A percentile compares a stretch with the other conserved stretches of the same genome.
phyloP scores from a whole-genome alignment of 1,140 invertebrate genomes.

The Hypsibius dujardini region DNA sequence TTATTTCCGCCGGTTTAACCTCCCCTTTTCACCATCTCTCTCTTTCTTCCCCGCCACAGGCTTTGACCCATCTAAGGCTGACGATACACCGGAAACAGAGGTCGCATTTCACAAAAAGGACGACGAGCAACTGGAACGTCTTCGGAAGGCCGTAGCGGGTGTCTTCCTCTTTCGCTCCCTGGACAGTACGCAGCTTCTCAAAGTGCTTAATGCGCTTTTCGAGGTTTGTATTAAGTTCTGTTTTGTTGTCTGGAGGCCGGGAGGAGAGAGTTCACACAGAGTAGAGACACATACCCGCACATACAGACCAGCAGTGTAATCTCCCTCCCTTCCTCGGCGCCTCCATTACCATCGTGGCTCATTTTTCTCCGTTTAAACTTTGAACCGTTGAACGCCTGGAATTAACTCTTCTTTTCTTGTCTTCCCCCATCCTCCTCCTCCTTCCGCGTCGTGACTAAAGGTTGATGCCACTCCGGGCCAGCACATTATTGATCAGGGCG shows the following conservation, averaged over 20 bases:
- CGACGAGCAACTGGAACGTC: conserved; percentile 67
- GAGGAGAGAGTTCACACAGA: too few relatives aligned
- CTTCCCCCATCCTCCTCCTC: too few relatives aligned
- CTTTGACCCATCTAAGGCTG: conserved; percentile 2
- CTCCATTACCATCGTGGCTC: conserved; percentile 26
- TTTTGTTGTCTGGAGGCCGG: too few relatives aligned
- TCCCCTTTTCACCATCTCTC: too few relatives aligned
- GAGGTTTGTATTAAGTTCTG: too few relatives aligned
- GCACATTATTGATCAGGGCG: conserved; percentile 71
- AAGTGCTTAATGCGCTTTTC: conserved; percentile 14
- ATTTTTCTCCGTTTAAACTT: conserved; percentile 15
- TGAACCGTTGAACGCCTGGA: too few relatives aligned
- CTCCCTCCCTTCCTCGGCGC: conserved; percentile 44
- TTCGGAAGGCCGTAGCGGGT: conserved; percentile 72
- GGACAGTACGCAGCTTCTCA: conserved; percentile 35
- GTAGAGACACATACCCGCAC: too few relatives aligned
- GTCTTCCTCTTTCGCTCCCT: conserved; percentile 81
- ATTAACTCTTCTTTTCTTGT: too few relatives aligned
- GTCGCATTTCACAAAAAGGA: conserved; percentile 64
- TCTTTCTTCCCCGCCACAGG: neutral
- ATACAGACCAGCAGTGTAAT: too few relatives aligned
- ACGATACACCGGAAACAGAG: neutral
- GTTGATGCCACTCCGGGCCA: conserved; percentile 6
- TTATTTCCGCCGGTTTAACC: too few relatives aligned
- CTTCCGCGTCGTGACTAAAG: too few relatives aligned